phyloP scores from a whole-genome alignment of 1,140 invertebrate genomes.

The Ridgeia piscesae region DNA sequence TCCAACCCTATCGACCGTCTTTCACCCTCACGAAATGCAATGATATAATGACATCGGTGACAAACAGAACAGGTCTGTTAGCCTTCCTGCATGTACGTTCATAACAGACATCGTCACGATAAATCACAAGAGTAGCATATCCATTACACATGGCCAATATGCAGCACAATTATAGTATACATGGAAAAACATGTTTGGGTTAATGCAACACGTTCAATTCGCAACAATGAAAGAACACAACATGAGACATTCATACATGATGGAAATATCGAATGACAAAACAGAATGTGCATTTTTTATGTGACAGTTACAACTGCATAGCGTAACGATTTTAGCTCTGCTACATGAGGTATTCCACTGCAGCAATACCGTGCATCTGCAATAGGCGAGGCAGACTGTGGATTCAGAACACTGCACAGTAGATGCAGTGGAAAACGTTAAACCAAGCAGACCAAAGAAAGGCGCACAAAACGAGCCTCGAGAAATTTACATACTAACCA shows the following conservation, averaged over 20 bases:
- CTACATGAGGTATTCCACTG: neutral
- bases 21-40: neutral
- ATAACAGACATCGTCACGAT: neutral
- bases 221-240: neutral
- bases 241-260: neutral
- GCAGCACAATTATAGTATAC: neutral
- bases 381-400: neutral
- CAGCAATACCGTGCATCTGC: neutral
- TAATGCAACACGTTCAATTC: neutral
- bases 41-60: neutral
- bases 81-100: neutral
- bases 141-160: neutral
- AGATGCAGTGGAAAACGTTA: neutral
- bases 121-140: neutral
- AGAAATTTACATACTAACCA: neutral
- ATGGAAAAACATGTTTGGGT: neutral
- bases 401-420: neutral
- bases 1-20: neutral
- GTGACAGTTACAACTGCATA: neutral
- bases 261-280: neutral
- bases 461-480: neutral
- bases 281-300: neutral
- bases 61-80: neutral
- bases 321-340: neutral
- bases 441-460: slow-evolving; percentile 5